phyloP scores from a whole-genome alignment of 37 sponge, comb jelly and placozoan species.

The Aplysina aerophoba region DNA sequence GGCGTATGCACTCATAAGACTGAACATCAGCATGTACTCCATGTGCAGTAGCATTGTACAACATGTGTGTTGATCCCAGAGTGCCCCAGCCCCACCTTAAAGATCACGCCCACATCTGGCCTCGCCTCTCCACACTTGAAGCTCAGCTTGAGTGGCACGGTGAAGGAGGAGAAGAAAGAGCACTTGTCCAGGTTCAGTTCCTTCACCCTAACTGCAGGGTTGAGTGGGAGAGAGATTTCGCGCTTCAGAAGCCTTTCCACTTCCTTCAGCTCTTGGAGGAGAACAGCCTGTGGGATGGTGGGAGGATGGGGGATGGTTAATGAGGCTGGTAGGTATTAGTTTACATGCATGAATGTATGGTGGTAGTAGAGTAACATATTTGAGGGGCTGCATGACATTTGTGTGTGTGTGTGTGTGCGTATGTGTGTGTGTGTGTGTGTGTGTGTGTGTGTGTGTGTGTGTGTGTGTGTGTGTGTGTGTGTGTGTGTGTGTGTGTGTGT shows the following conservation, averaged over 20 bases:
- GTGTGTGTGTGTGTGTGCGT: no score
- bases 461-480: no score
- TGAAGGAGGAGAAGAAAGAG: constrained; percentile 86
- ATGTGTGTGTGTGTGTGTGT: no score
- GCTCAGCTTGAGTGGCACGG: constrained; percentile 80
- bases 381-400: no score
- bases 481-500: no score
- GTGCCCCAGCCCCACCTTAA: constrained; percentile 44
- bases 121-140: constrained; percentile 79
- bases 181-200: constrained; percentile 49
- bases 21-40: no score
- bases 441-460: no score
- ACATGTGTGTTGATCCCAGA: no score
- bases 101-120: constrained; percentile 65
- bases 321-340: not conserved
- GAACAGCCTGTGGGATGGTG: not conserved
- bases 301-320: not conserved
- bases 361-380: no score
- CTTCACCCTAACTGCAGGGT: not conserved
- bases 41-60: no score
- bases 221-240: constrained; percentile 22
- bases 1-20: no score
- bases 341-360: no score
- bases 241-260: constrained; percentile 17
- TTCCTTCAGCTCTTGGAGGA: constrained; percentile 5